These are phyloP conservation scores for Seriola quinqueradiata DNA, from an alignment of 2,113 vertebrate species.

Conservation along the genomic window DNA sequence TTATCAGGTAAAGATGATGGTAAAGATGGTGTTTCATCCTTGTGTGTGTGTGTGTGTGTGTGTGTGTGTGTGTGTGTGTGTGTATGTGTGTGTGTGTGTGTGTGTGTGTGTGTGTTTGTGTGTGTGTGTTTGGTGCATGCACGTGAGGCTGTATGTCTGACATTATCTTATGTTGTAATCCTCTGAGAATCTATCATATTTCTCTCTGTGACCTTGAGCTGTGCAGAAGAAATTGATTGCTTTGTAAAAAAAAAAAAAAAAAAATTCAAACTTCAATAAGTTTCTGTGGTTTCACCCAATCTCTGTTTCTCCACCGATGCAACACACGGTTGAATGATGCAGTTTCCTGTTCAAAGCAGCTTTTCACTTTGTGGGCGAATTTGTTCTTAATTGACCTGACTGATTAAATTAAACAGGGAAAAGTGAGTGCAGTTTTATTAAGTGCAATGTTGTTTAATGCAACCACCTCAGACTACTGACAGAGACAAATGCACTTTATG, in stretches of 20 bases:
- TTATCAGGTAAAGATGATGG: slow-evolving; percentile 81
- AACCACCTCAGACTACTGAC: slow-evolving; percentile 45
- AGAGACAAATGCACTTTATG: slow-evolving; percentile 56
- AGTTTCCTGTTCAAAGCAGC: slow-evolving; percentile 7
- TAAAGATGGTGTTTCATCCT: neutral
- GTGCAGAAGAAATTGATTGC: slow-evolving; percentile 48
- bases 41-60: neutral
- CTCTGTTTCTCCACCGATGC: neutral
- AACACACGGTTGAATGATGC: slow-evolving; percentile 15
- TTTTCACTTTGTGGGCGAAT: slow-evolving; percentile 39
- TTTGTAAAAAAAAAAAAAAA: slow-evolving; percentile 20
- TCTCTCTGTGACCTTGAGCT: slow-evolving; percentile 54
- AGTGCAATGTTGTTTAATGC: slow-evolving; percentile 55
- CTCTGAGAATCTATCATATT: slow-evolving; percentile 43
- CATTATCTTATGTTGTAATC: slow-evolving; percentile 39
- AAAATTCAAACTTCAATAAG: slow-evolving; percentile 22
- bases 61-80: slow-evolving; percentile 39
- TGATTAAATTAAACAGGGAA: slow-evolving; percentile 29
- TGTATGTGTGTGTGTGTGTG: neutral
- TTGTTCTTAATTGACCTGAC: slow-evolving; percentile 42
- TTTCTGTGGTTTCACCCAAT: slow-evolving; percentile 30
- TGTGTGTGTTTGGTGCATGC: slow-evolving; percentile 21
- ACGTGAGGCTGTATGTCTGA: slow-evolving; percentile 22
- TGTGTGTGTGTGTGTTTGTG: slow-evolving; percentile 4
- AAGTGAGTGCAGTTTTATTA: slow-evolving; percentile 42